Base-by-base conservation (phyloP, 1,140 invertebrate genomes). In the Planococcus citri region DNA sequence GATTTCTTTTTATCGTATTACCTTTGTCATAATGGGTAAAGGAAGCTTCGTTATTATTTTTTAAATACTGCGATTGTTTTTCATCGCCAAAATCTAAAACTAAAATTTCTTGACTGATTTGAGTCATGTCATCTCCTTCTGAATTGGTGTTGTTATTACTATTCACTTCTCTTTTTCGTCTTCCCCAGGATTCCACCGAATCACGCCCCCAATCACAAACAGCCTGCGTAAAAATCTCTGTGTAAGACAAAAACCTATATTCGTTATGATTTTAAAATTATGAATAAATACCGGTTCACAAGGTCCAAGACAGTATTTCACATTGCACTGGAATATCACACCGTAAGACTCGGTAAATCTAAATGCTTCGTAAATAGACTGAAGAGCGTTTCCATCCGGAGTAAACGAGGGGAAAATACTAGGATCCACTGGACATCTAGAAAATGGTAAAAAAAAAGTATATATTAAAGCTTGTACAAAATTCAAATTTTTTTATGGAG, bases 321-420 rank as follows among this genome's bases (percentile, higher is more conserved):
- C 94, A 77, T 96, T 96, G 78, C 94, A 96, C 77, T 96, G 94
- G 86, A 96, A 96, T 77, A 96, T 96, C 58, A 96, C 93, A 20
- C 94, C 94, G 73, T 95, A 96, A 22, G 92, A 95, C 77, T 96
- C 94, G 0, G 94, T 96, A 76, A 96, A 95, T 74, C 94, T 84
- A 82, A 96, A 96, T 0, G 94, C 94, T 80, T 96, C 94, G 76
- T 95, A 96, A 61, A 91, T 84, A 0, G 91, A 92, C 76, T 95
- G 91, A 69, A 96, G 79, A 0, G 92, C 91, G 76, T 89, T 92
- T 64, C 88, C 91, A 74, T 92, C 91, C 37, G 90, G 88, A 29
- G 85, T 88, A 78, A 95, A 95, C 29, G 86, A 88, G 4, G 94
- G 94, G 84, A 96, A 96, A 73, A 96, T 95, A 37, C 86, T 89